phyloP scores from a whole-genome alignment of 37 sponge, comb jelly and placozoan species.

The Aphrocallistes beatrix region DNA sequence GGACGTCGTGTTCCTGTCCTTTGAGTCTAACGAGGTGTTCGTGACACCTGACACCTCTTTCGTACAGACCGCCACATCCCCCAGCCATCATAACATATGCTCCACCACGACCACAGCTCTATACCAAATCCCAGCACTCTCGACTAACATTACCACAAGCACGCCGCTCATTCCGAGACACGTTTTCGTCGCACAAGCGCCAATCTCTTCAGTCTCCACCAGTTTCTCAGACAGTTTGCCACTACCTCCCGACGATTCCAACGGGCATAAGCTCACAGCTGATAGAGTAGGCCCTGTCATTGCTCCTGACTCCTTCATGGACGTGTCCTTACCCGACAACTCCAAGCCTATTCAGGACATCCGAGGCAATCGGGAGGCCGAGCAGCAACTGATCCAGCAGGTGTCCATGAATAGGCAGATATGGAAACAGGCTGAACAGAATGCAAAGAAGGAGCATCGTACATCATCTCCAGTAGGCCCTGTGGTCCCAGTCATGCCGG shows the following conservation, averaged over 20 bases:
- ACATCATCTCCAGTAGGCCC: not conserved
- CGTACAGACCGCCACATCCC: not conserved
- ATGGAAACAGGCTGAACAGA: not conserved
- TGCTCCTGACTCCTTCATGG: not conserved
- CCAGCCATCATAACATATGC: not conserved
- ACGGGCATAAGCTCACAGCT: not conserved
- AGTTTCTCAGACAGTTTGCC: not conserved
- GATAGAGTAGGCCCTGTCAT: not conserved
- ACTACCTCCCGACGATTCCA: not conserved
- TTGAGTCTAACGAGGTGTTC: not conserved
- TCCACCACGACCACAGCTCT: not conserved
- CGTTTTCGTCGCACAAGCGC: not conserved
- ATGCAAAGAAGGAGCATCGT: not conserved
- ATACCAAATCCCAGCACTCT: not conserved
- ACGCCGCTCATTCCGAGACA: not conserved
- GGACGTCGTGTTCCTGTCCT: not conserved
- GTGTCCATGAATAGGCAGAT: not conserved
- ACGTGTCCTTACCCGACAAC: not conserved
- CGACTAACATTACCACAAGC: not conserved
- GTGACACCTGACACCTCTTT: not conserved
- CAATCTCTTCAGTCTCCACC: not conserved
- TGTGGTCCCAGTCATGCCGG: not conserved
- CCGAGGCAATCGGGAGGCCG: slow-evolving; percentile 12
- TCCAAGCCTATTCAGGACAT: slow-evolving; percentile 7
- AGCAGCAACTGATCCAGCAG: not conserved